A percentile compares a stretch with the other conserved stretches of the same genome.
These are phyloP conservation scores for Diceros bicornis DNA, from an alignment of 2,797 vertebrate genomes.

Conservation along the genomic window DNA sequence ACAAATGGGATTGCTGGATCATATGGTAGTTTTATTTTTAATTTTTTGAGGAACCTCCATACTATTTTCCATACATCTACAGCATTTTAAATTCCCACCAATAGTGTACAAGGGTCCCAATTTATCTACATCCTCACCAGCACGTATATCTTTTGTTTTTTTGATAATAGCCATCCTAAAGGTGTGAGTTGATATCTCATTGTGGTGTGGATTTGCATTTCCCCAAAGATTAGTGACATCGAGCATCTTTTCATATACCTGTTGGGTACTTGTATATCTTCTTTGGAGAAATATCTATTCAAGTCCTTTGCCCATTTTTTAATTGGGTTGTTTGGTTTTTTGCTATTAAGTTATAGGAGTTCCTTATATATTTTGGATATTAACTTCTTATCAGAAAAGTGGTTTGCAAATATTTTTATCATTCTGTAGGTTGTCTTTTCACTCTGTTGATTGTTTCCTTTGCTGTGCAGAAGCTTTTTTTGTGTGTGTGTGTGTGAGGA, in stretches of 20 bases:
- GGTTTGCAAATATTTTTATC: neutral
- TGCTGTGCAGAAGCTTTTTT: neutral
- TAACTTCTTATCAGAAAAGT: neutral
- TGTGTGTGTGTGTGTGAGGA: no score
- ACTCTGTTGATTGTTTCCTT: neutral
- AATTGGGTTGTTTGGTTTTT: neutral
- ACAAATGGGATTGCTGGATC: neutral
- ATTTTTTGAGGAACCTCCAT: neutral
- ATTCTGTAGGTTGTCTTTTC: neutral
- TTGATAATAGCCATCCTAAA: neutral
- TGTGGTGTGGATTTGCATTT: constrained; percentile 10
- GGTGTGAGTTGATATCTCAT: neutral
- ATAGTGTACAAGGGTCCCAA: neutral
- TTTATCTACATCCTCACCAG: neutral
- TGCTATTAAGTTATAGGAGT: neutral
- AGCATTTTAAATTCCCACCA: neutral
- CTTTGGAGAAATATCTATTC: neutral
- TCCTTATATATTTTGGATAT: neutral
- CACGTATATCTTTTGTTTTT: neutral
- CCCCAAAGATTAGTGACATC: neutral
- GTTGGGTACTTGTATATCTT: neutral
- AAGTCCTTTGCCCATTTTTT: neutral
- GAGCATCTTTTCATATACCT: neutral
- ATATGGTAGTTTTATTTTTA: constrained; percentile 20
- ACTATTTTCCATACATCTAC: neutral